Evolutionary conservation across 2,888 invertebrate genomes (phyloP).

Genomic region (Metalampra italica): DNA sequence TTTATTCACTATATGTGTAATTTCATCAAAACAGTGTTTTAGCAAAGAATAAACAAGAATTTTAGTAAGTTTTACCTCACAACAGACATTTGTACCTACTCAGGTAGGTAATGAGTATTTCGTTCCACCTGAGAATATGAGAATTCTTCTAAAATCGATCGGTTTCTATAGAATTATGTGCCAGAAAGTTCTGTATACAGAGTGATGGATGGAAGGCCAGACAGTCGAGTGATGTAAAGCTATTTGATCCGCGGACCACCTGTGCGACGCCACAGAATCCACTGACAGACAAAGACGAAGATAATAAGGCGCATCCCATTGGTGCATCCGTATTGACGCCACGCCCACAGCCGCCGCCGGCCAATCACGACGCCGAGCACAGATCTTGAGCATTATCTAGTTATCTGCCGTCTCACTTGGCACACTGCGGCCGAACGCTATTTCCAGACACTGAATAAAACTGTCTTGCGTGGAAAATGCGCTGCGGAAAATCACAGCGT

Average conservation of each 20-base stretch:
- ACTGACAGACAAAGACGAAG: slow-evolving; percentile 78
- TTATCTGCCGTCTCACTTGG: slow-evolving; percentile 75
- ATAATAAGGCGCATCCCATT: slow-evolving; percentile 77
- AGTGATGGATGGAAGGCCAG: no score
- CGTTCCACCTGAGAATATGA: no score
- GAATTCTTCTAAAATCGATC: no score
- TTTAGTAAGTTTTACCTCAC: no score
- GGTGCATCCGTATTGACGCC: slow-evolving; percentile 77
- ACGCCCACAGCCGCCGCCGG: slow-evolving; percentile 57
- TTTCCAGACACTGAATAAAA: slow-evolving; percentile 53
- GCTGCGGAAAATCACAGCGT: slow-evolving; percentile 18
- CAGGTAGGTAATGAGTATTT: no score
- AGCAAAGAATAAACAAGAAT: no score
- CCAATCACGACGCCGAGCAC: slow-evolving; percentile 66
- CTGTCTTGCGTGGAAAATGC: slow-evolving; percentile 24
- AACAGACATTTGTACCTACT: no score
- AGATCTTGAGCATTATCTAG: slow-evolving; percentile 79
- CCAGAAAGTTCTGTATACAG: no score
- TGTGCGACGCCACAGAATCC: slow-evolving; percentile 57
- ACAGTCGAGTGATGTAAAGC: background rate
- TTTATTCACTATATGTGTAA: no score
- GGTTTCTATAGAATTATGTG: no score
- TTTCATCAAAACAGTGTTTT: no score
- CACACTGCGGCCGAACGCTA: slow-evolving; percentile 38
- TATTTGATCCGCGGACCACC: slow-evolving; percentile 29